These are phyloP conservation scores for Rhodophaea formosa DNA, from an alignment of 2,888 invertebrate genomes.

Conservation along the genomic window DNA sequence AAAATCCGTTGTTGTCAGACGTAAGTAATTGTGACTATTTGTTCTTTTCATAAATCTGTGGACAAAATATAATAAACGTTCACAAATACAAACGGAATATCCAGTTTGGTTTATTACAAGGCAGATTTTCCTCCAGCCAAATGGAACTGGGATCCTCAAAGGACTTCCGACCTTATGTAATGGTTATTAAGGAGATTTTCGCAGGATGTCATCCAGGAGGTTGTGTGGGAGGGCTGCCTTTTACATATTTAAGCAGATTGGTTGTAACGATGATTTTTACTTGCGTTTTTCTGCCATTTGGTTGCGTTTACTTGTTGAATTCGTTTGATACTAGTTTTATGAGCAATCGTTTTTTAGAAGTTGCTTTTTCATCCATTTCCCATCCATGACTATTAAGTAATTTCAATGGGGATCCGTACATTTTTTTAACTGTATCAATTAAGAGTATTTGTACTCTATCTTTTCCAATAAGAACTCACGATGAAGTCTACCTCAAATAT, in stretches of 20 bases:
- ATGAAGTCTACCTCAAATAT: too few relatives aligned
- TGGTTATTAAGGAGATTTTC: not conserved
- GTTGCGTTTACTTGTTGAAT: slow-evolving; percentile 17
- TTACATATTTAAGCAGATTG: slow-evolving; percentile 20
- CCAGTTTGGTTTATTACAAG: slow-evolving; percentile 30
- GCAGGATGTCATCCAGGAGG: not conserved
- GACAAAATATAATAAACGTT: slow-evolving; percentile 35
- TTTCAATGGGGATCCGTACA: too few relatives aligned
- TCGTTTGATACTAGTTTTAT: not conserved
- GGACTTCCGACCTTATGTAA: not conserved
- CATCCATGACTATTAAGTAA: too few relatives aligned
- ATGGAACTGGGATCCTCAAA: not conserved
- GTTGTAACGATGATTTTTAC: slow-evolving; percentile 17
- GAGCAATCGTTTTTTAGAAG: not conserved
- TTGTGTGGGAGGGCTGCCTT: not conserved
- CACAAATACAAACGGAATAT: slow-evolving; percentile 31
- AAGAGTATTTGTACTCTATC: too few relatives aligned
- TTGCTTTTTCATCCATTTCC: too few relatives aligned
- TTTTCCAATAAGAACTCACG: too few relatives aligned
- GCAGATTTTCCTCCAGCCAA: slow-evolving; percentile 16
- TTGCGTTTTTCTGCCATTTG: slow-evolving; percentile 14
- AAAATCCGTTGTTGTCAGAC: too few relatives aligned
- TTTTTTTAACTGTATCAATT: too few relatives aligned
- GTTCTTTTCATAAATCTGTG: not conserved
- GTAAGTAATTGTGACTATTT: not conserved